Evolutionary conservation across 2,888 invertebrate genomes (phyloP), one percentile per base, ranked within the genome.

Genomic region (Watsonalla cultraria): DNA sequence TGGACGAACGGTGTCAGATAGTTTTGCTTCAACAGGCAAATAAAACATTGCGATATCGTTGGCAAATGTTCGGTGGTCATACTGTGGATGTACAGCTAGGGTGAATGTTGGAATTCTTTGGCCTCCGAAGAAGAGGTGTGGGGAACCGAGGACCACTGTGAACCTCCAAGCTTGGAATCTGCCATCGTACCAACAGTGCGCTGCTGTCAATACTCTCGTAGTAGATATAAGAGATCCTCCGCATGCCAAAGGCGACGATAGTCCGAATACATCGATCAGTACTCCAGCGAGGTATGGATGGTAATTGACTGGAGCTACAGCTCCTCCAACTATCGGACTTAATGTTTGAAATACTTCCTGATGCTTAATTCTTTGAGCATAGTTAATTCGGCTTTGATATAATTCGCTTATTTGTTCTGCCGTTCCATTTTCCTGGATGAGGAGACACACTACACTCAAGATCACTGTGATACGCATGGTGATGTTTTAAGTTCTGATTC

Each of bases 101-200:
- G 62, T 55, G 2, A 66, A 54, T 5, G 75, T 72, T 5, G 55
- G 54, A 4, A 80, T 65, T 56, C 86, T 76, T n/a, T 75, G 37
- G 24, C 86, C 86, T 50, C 86, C 86, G 54, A 80, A 77, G 59
- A 79, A 86, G 8, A 87, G 61, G 56, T 73, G 85, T 8, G 68
- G 62, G 6, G 86, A 79, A 7, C 86, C 86, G 8, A 86, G 64
- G 5, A 86, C 86, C 4, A 77, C 81, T 4, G 82, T 82, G 59
- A 86, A 76, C 24, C 74, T 70, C 68, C 72, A 74, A 6, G 83
- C 87, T 62, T 78, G 78, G 58, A 71, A 68, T 52, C 71, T 62
- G 46, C 85, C 85, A 53, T 86, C 85, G 53, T 63, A 72, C 84
- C 85, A 87, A 63, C 87, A 87, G 61, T 87, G 87, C 8, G 87